These are phyloP conservation scores for Scolopax mira DNA, from an alignment of 2,113 vertebrate genomes.

Conservation along the genomic window DNA sequence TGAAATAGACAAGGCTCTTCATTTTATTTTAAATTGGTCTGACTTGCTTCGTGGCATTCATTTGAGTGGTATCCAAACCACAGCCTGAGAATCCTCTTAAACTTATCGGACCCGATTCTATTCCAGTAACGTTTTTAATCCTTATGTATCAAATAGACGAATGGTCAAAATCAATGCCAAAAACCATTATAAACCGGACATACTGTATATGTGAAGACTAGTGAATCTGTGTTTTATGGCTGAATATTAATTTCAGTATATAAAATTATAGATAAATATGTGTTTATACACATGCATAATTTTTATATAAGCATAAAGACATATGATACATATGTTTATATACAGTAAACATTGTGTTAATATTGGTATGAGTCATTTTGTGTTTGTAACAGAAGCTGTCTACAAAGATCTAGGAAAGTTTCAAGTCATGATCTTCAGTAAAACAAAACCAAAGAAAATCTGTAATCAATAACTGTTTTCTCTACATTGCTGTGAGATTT, in stretches of 20 bases:
- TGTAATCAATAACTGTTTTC: neutral
- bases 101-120: neutral
- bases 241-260: neutral
- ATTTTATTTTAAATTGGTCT: conserved; percentile 7
- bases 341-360: neutral
- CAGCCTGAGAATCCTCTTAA: neutral
- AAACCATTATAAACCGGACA: neutral
- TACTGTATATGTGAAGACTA: neutral
- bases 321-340: neutral
- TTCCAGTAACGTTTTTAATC: neutral
- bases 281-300: neutral
- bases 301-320: neutral
- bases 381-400: neutral
- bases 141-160: neutral
- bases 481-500: neutral
- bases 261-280: neutral
- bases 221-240: neutral
- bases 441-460: neutral
- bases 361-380: neutral
- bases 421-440: neutral
- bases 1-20: neutral
- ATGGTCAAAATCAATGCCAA: neutral
- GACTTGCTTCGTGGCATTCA: neutral
- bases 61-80: conserved; percentile 22
- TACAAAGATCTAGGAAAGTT: neutral